phyloP scores from a whole-genome alignment of 2,797 vertebrate genomes.

The Anabacerthia variegaticeps region DNA sequence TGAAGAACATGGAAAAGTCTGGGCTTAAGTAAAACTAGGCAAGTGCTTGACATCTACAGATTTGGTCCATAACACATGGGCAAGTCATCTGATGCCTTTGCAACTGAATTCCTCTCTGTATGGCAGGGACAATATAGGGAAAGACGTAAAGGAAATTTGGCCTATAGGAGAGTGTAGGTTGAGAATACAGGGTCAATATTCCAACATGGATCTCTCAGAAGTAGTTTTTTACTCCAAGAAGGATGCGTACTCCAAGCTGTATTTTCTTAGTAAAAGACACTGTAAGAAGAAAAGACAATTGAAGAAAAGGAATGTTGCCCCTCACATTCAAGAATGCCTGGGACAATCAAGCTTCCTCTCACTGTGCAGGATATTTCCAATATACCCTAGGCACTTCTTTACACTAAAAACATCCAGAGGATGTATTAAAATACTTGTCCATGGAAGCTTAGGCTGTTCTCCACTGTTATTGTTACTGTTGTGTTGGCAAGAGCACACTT shows the following conservation, averaged over 20 bases:
- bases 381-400: not conserved
- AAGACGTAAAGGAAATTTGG: not conserved
- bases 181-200: not conserved
- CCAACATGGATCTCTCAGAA: not conserved
- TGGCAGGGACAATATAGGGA: fast-evolving
- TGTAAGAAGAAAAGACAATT: not conserved
- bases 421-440: not conserved
- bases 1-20: not conserved
- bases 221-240: fast-evolving
- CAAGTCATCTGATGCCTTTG: not conserved
- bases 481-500: not conserved
- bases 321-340: not conserved
- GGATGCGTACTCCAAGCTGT: not conserved
- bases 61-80: not conserved
- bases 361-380: not conserved
- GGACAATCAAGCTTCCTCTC: not conserved
- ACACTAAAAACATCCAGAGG: not conserved
- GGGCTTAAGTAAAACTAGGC: not conserved
- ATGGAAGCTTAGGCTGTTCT: not conserved
- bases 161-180: fast-evolving
- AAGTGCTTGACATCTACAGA: not conserved
- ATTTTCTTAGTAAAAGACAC: not conserved
- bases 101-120: not conserved
- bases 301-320: not conserved
- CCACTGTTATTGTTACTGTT: not conserved